phyloP scores from a whole-genome alignment of 2,113 vertebrate species.

The Origma solitaria region DNA sequence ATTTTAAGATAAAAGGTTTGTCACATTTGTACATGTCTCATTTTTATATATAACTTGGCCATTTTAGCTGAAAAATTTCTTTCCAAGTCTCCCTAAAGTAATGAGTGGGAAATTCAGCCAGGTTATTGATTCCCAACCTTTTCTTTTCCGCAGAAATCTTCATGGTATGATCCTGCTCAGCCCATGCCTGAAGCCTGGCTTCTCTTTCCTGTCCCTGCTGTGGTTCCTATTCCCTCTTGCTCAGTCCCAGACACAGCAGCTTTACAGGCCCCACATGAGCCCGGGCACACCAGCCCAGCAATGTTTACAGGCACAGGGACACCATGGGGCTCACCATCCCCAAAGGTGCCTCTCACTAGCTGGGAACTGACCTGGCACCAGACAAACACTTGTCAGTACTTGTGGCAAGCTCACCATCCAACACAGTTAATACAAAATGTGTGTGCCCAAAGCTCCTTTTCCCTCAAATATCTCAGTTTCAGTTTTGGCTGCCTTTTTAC shows the following conservation, averaged over 20 bases:
- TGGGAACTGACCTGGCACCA: not conserved
- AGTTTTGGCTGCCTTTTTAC: not conserved
- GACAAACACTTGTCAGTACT: not conserved
- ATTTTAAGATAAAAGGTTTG: not conserved
- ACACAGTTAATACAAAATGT: not conserved
- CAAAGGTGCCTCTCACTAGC: accelerated
- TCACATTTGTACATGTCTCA: not conserved
- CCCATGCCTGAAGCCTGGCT: not conserved
- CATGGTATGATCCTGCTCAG: not conserved
- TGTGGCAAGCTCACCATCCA: not conserved
- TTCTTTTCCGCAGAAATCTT: not conserved
- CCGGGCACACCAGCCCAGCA: not conserved
- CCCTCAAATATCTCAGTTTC: not conserved
- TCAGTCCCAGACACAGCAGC: not conserved
- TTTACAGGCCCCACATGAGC: accelerated
- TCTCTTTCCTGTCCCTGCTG: not conserved
- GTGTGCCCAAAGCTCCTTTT: not conserved
- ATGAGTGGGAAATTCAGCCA: not conserved
- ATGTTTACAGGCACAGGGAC: accelerated
- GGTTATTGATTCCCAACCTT: not conserved
- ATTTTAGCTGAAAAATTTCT: not conserved
- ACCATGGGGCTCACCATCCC: accelerated
- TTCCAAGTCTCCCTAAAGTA: not conserved
- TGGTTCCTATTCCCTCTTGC: not conserved
- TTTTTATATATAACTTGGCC: not conserved